Evolutionary conservation across 2,113 vertebrate genomes (phyloP), one percentile per base, ranked within the genome.

Genomic region (Empidonax alnorum): DNA sequence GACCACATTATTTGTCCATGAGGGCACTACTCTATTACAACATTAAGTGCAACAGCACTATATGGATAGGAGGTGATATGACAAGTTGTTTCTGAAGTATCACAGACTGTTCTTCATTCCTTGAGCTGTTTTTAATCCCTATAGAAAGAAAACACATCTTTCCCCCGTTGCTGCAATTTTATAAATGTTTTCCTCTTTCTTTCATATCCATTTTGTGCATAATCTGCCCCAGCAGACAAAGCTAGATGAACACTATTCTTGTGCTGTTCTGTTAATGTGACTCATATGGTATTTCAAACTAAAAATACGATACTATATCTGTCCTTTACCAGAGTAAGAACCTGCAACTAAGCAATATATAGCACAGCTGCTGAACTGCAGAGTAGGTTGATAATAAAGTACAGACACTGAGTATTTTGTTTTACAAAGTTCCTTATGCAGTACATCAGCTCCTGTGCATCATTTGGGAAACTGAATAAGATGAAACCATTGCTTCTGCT

Each of bases 171-270:
- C 52, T 95, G 81, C 69, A 78, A 14, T 84, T 94, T 86, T 89
- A 46, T 55, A 67, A 75, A 63, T 25, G 24, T 50, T 95, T 91
- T 87, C 23, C 23, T 55, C 14, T 75, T 90, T 82, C 61, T 94
- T 93, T 91, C 49, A 44, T 28, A 39, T 25, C 20, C 30, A 61
- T 84, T 37, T 85, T 73, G n/a, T 93, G 31, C 9, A 8, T 91
- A 89, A 89, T 90, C 15, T 88, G n/a, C 28, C n/a, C 42, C 85
- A 89, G 31, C 37, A 91, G 78, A 85, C 79, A 87, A 69, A 85
- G 53, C 62, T 79, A 7, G 28, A 71, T 79, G 16, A 52, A 62
- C 71, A 41, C 6, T 65, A 25, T 39, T 91, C 73, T 22, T 87
- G 24, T 79, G 52, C 44, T 87, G 27, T 28, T 90, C 53, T 94